Evolutionary conservation across 2,113 vertebrate species (phyloP).

Genomic region (Crypturellus undulatus): DNA sequence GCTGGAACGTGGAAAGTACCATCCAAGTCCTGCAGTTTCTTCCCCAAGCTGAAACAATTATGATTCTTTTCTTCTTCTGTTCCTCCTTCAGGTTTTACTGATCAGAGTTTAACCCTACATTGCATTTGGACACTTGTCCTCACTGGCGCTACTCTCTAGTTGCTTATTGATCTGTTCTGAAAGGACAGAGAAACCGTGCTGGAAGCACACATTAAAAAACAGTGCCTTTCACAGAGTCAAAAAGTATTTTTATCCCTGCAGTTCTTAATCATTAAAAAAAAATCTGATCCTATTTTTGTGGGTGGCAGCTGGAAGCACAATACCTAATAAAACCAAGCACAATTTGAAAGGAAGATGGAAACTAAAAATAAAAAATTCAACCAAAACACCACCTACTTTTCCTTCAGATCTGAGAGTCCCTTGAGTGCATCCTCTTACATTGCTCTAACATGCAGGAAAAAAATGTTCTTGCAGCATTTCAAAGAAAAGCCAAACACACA

Average conservation of each 20-base stretch:
- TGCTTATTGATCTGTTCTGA: neutral
- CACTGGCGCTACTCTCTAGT: neutral
- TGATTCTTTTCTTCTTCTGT: neutral
- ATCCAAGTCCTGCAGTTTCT: neutral
- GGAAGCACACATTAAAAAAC: neutral
- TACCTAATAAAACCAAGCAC: neutral
- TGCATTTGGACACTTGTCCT: neutral
- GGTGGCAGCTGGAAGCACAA: neutral
- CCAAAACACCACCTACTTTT: neutral
- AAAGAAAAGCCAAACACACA: constrained; percentile 29
- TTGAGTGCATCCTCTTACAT: neutral
- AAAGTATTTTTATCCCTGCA: constrained; percentile 5
- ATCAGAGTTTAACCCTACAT: neutral
- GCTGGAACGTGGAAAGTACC: neutral
- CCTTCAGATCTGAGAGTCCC: constrained; percentile 36
- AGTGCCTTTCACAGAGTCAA: neutral
- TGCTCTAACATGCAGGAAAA: constrained; percentile 31
- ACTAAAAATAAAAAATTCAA: neutral
- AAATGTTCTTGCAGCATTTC: constrained; percentile 52
- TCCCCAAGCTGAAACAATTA: neutral
- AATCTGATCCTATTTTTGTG: constrained; percentile 31
- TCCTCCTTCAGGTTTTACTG: neutral
- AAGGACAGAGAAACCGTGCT: neutral
- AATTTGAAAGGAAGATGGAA: constrained; percentile 32
- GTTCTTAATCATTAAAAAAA: neutral